Evolutionary conservation across 2,888 invertebrate genomes (phyloP).

Genomic region (Campoplex capitator): DNA sequence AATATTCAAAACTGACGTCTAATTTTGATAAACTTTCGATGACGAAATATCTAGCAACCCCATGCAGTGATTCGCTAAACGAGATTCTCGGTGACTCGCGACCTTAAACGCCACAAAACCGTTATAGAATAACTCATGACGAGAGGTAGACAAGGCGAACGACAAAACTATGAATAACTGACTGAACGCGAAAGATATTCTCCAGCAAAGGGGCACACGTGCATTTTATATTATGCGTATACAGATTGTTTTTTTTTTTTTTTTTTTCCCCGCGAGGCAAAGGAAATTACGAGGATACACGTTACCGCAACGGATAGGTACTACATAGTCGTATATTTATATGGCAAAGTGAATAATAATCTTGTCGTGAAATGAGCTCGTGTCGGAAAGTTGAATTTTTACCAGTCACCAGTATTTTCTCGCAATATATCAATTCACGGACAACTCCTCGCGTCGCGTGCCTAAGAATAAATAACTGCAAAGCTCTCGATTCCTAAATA

Average conservation of each 20-base stretch:
- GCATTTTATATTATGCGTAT: constrained; percentile 22
- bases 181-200: constrained; percentile 47
- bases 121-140: constrained; percentile 56
- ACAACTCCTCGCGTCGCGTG: constrained; percentile 25
- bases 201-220: constrained; percentile 12
- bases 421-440: constrained; percentile 34
- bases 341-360: constrained; percentile 49
- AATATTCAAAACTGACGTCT: neutral
- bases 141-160: constrained; percentile 52
- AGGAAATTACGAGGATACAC: constrained; percentile 35
- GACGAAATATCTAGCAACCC: neutral
- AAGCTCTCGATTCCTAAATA: neutral
- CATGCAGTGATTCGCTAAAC: no score
- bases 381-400: constrained; percentile 44
- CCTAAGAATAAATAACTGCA: neutral
- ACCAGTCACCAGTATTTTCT: constrained; percentile 19
- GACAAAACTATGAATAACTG: constrained; percentile 54
- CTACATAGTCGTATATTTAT: neutral
- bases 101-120: constrained; percentile 54
- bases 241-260: neutral
- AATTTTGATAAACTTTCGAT: neutral
- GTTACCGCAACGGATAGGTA: no score
- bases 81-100: constrained; percentile 2
- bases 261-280: neutral
- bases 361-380: constrained; percentile 43